Evolutionary conservation across 2,797 vertebrate genomes (phyloP).

Genomic region (Acanthurus lineatus): DNA sequence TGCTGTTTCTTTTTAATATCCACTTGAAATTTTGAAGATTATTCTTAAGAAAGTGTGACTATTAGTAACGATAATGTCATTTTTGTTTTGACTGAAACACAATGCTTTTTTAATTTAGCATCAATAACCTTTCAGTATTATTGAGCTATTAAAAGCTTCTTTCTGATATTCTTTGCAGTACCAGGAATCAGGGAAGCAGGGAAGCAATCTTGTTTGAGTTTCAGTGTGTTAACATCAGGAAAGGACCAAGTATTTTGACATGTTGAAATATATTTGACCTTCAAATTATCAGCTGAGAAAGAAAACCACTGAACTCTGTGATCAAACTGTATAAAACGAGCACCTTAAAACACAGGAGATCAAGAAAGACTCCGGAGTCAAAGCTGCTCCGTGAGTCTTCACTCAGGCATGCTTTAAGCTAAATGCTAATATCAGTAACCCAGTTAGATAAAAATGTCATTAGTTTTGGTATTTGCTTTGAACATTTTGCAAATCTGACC

Average conservation of each 20-base stretch:
- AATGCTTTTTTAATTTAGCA: not conserved
- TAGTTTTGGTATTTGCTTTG: too few species aligned
- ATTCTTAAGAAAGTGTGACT: not conserved
- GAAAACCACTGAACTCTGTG: not conserved
- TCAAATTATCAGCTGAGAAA: not conserved
- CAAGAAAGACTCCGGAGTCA: too few species aligned
- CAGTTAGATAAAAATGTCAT: too few species aligned
- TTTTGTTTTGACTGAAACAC: not conserved
- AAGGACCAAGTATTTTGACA: too few species aligned
- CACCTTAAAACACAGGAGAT: not conserved
- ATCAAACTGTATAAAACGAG: not conserved
- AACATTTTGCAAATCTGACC: too few species aligned
- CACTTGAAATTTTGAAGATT: not conserved
- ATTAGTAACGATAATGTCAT: not conserved
- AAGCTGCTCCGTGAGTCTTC: too few species aligned
- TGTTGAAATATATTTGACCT: too few species aligned
- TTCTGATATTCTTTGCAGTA: not conserved
- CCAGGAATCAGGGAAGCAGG: too few species aligned
- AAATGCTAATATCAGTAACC: too few species aligned
- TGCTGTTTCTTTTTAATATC: not conserved
- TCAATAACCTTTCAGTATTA: not conserved
- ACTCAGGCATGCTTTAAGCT: too few species aligned
- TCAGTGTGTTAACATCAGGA: too few species aligned
- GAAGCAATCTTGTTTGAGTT: too few species aligned
- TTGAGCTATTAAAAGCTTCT: slow-evolving; percentile 13